Base-by-base conservation (phyloP, 2,113 vertebrate species). In the Plectropomus leopardus region DNA sequence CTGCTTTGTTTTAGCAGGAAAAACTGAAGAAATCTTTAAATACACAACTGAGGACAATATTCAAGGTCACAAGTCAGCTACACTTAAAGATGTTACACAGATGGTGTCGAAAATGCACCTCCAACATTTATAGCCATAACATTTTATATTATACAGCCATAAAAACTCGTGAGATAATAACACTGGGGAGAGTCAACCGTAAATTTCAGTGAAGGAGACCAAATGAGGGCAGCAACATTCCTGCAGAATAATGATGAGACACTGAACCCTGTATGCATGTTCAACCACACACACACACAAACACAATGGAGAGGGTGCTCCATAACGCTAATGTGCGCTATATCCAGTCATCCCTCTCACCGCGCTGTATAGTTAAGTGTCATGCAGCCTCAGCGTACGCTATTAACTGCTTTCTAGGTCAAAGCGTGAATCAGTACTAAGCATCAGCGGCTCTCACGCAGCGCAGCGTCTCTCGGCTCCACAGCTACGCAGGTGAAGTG, bases 381-480 rank as follows among this genome's bases (percentile, higher is more conserved):
- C 81, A 75, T 40, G 67, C 80, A 65, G 64, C 83, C 77, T 72
- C 17, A 23, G 78, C 30, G 40, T 71, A 36, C 23, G 26, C 90
- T 65, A 45, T 83, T 72, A 83, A 75, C 69, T 26, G 47, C 79
- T 85, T 88, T 92, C 85, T 86, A 84, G 90, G 90, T 89, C 87
- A 88, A 51, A 69, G 64, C 7, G 30, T 85, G 84, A 87, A 86
- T 84, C 76, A 23, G 51, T 87, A 67, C 76, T 84, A 32, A 83
- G 78, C 78, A 45, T 26, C 67, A 42, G 73, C 6, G 19, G 50
- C 64, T 77, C 60, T 82, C 54, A 19, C n/a, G 69, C 69, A 54
- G 73, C 75, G 23, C 61, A 0, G 24, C 0, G 15, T 24, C 68
- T 59, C 78, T 64, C 8, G 4, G 40, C 76, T 76, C 61, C 23